Percentiles rank a stretch among this genome's conserved stretches.
Conservation (phyloP, 2,113 vertebrate species). For the Archilochus colubris region DNA sequence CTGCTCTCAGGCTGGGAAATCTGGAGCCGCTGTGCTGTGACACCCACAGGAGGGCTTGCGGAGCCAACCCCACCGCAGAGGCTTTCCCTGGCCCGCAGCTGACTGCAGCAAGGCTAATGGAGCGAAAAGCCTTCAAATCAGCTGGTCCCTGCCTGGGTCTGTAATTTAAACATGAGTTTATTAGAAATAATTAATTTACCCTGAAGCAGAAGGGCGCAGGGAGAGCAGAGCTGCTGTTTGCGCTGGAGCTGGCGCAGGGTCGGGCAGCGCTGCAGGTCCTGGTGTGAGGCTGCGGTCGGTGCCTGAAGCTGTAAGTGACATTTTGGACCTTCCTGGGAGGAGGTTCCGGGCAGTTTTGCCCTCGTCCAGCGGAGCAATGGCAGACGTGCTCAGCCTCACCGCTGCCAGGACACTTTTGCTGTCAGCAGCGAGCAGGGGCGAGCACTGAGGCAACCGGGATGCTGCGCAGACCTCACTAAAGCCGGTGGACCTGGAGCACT, state of each 20-base stretch:
- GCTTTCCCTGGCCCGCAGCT: background rate
- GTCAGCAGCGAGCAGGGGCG: background rate
- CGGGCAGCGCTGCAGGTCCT: fast-evolving
- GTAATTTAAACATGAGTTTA: background rate
- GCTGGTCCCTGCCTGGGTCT: background rate
- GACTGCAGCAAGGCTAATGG: background rate
- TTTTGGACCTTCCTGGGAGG: background rate
- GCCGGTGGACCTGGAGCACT: background rate
- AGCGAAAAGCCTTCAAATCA: background rate
- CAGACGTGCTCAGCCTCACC: fast-evolving
- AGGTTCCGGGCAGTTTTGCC: background rate
- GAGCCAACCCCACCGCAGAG: fast-evolving
- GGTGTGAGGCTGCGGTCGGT: fast-evolving
- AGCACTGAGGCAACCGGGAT: background rate
- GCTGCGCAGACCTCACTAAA: fast-evolving
- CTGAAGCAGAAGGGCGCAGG: background rate
- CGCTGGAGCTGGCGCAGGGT: background rate
- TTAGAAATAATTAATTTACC: background rate
- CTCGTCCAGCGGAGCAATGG: no score
- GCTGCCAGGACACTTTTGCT: background rate
- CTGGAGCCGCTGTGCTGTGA: no score
- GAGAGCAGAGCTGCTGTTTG: background rate
- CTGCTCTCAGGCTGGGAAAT: background rate
- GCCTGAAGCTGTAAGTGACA: background rate
- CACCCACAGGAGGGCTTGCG: no score